Evolutionary conservation across 2,888 invertebrate genomes (phyloP).

Genomic region (Hymenopus coronatus): DNA sequence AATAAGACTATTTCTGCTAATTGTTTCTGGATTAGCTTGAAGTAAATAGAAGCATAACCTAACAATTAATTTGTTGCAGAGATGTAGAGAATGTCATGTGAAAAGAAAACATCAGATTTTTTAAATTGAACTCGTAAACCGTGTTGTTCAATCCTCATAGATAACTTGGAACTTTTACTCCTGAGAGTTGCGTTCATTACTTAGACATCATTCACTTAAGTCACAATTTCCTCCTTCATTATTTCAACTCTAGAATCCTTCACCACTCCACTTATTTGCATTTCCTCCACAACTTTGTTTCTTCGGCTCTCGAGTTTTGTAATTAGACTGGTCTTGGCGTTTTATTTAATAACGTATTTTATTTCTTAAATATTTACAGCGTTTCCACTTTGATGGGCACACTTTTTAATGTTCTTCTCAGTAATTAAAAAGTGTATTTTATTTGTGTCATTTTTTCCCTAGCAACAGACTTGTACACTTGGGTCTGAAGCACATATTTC

Average conservation of each 20-base stretch:
- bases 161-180: too few species aligned
- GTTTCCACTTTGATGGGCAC: not conserved
- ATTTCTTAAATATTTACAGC: not conserved
- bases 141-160: too few species aligned
- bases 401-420: not conserved
- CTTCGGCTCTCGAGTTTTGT: not conserved
- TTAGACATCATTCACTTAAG: not conserved
- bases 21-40: too few species aligned
- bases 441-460: too few species aligned
- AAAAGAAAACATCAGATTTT: too few species aligned
- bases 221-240: not conserved
- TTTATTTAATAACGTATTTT: not conserved
- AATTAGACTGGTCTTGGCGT: not conserved
- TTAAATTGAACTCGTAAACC: too few species aligned
- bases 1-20: too few species aligned
- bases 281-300: not conserved
- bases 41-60: too few species aligned
- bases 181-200: not conserved
- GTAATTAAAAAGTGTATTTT: not conserved
- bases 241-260: not conserved
- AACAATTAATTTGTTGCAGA: too few species aligned
- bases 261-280: not conserved
- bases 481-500: not conserved
- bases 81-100: too few species aligned
- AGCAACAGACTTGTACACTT: not conserved